phyloP scores from a whole-genome alignment of 2,888 invertebrate species.

The Coelinius sp. region DNA sequence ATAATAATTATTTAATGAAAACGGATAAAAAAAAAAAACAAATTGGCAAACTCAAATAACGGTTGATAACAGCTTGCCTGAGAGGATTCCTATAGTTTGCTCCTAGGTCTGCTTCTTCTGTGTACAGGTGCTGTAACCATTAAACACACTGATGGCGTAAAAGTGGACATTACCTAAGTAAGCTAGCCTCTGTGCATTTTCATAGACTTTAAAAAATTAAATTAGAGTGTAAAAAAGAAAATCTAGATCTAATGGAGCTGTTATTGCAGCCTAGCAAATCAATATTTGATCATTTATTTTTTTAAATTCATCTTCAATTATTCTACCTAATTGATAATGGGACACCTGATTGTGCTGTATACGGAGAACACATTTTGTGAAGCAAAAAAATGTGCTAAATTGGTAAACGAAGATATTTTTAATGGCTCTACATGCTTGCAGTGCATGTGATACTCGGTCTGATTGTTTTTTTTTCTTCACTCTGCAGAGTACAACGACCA shows the following conservation, averaged over 20 bases:
- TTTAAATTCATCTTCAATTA: neutral
- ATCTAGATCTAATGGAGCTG: conserved; percentile 18
- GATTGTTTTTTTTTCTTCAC: conserved; percentile 38
- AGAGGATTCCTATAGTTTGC: conserved; percentile 83
- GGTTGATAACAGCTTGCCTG: conserved; percentile 78
- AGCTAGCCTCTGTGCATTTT: conserved; percentile 23
- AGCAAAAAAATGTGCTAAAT: conserved; percentile 47
- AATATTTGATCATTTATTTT: neutral
- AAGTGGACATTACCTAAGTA: conserved; percentile 49
- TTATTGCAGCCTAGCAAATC: conserved; percentile 13
- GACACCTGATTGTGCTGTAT: conserved; percentile 43
- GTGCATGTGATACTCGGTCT: conserved; percentile 61
- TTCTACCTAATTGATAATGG: neutral
- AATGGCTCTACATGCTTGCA: conserved; percentile 52
- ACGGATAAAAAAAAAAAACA: conserved; percentile 48
- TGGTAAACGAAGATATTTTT: conserved; percentile 41
- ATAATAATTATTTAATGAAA: conserved; percentile 49
- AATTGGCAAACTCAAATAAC: conserved; percentile 65
- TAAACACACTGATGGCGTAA: conserved; percentile 62
- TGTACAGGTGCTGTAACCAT: conserved; percentile 84
- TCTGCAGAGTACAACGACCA: conserved; percentile 61
- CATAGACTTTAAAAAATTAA: neutral
- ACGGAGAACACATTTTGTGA: conserved; percentile 55
- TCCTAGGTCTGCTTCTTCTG: conserved; percentile 74
- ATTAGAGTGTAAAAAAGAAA: neutral